Evolutionary conservation across 2,888 invertebrate genomes (phyloP).

Genomic region (Xestia ashworthii): DNA sequence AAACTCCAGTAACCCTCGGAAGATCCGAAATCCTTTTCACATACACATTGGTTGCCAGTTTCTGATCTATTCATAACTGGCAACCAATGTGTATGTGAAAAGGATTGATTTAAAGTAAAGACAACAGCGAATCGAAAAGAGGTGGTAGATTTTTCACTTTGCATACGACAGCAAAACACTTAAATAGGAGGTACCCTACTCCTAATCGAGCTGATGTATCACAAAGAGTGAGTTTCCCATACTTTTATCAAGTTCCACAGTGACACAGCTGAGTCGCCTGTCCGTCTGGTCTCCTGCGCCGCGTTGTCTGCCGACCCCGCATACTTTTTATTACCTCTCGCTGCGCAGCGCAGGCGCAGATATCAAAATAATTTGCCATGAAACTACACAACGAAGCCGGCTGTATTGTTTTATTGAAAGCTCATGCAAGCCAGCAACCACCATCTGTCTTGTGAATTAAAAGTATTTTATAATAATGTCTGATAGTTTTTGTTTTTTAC

Average conservation of each 20-base stretch:
- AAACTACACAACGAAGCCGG: conserved; percentile 37
- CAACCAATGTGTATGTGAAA: neutral
- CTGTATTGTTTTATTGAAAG: conserved; percentile 54
- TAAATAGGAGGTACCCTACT: neutral
- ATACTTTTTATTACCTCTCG: conserved; percentile 53
- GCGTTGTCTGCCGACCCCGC: conserved; percentile 62
- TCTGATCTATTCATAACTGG: too few relatives aligned
- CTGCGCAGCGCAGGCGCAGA: conserved; percentile 37
- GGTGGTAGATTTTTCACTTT: neutral
- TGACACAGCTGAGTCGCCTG: conserved; percentile 49
- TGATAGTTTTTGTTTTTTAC: neutral
- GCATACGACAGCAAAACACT: neutral
- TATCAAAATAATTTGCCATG: conserved; percentile 62
- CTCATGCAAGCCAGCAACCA: conserved; percentile 11
- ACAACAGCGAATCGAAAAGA: neutral
- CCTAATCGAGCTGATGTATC: neutral
- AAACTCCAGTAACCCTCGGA: too few relatives aligned
- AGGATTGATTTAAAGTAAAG: neutral
- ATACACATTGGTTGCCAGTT: too few relatives aligned
- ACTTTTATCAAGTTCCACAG: neutral
- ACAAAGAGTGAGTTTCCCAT: neutral
- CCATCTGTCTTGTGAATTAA: conserved; percentile 43
- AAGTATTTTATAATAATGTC: conserved; percentile 4
- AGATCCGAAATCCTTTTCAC: too few relatives aligned
- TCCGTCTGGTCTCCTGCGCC: conserved; percentile 64